phyloP scores from a whole-genome alignment of 2,797 vertebrate species.

The Sitta carolinensis region DNA sequence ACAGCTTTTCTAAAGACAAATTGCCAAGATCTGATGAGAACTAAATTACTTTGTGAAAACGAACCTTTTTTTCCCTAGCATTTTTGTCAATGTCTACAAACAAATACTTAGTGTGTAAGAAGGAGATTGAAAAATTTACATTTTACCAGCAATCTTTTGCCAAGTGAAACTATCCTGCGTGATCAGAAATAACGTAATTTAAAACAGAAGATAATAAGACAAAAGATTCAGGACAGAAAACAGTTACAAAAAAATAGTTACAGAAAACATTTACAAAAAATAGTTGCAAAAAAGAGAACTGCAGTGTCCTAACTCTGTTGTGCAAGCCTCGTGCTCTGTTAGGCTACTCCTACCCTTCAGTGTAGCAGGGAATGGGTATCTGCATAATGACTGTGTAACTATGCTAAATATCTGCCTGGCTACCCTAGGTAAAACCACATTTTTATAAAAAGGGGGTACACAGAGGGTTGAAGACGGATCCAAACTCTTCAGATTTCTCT shows the following conservation, averaged over 20 bases:
- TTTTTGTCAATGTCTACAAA: background rate
- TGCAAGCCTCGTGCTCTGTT: accelerated
- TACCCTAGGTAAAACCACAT: background rate
- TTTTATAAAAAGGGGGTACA: background rate
- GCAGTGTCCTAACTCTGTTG: background rate
- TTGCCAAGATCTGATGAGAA: background rate
- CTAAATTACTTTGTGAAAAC: background rate
- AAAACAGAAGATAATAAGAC: background rate
- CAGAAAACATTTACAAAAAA: no score
- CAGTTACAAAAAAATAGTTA: no score
- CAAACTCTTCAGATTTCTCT: background rate
- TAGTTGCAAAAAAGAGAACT: background rate
- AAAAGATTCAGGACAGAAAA: background rate
- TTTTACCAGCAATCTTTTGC: background rate
- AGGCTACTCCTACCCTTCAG: background rate
- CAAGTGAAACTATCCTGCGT: background rate
- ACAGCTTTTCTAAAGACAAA: background rate
- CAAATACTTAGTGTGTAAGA: background rate
- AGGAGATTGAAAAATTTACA: background rate
- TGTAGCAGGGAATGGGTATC: background rate
- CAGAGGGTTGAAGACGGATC: background rate
- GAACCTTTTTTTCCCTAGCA: background rate
- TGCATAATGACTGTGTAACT: background rate
- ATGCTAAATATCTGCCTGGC: background rate
- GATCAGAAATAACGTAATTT: background rate